Evolutionary conservation across 2,888 invertebrate species (phyloP), one percentile per base, ranked within the genome.

Genomic region (Protonemura montana): DNA sequence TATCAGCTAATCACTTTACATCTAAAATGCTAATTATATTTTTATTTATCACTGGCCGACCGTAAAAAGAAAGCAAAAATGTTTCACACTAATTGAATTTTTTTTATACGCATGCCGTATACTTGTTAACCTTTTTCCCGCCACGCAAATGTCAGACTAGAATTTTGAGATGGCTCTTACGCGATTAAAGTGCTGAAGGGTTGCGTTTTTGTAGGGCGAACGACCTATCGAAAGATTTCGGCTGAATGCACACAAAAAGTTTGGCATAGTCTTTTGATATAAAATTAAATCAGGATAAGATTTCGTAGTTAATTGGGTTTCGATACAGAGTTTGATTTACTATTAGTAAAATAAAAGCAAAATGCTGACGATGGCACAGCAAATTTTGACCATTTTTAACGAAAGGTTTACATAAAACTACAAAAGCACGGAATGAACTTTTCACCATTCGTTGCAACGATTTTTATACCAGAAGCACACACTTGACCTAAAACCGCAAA

Each of bases 1-100:
- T 10, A 59, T 59, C 59, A 3, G 10, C 59, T 59, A 59, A 59
- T 59, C 59, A 59, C 59, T 10, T 2, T 59, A 2, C 13, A 59
- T 59, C 59, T 59, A 10, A 59, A 59, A 59, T 59, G 59, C 59
- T 59, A 59, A 59, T 59, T 59, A 59, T 59, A 59, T 59, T 59
- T 59, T 59, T 59, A 59, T 59, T 59, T 59, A 59, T 59, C 59
- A 59, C 59, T 59, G 59, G 16, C 59, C 6, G 41, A 5, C 13
- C 41, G 41, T 41, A 41, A 59, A 59, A 3, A 3, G 35, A 7
- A 21, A 59, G 13, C 3, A 59, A 21, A 35, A 59, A 59, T 59
- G 59, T 59, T 59, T 59, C 59, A 59, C 59, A 21, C 59, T 59
- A 59, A 59, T 59, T 59, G 13, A 59, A 59, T 21, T 21, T 21